Evolutionary conservation across 1,140 invertebrate genomes (phyloP).

Genomic region (Episyrphus balteatus): DNA sequence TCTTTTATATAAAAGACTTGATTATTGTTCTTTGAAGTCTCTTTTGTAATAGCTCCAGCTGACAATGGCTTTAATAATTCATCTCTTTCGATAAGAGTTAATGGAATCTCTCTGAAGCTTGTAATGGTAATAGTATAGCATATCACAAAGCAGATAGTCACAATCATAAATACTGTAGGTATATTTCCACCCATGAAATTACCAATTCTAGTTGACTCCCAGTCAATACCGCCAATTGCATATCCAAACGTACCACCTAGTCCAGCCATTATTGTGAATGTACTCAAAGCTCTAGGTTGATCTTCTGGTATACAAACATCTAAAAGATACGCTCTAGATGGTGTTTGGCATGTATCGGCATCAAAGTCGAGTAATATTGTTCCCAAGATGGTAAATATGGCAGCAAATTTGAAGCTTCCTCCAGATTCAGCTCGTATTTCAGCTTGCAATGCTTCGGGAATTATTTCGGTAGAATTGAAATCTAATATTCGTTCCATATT

Average conservation of each 20-base stretch:
- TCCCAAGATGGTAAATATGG: slow-evolving; percentile 70
- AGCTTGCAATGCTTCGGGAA: not conserved
- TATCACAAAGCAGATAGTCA: slow-evolving; percentile 57
- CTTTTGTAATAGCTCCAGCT: slow-evolving; percentile 36
- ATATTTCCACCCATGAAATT: slow-evolving; percentile 60
- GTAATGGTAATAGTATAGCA: slow-evolving; percentile 55
- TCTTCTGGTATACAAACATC: slow-evolving; percentile 71
- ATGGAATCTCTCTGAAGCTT: slow-evolving; percentile 62
- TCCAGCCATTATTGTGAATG: slow-evolving; percentile 75
- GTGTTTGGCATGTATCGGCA: slow-evolving; percentile 76
- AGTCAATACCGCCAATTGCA: slow-evolving; percentile 66
- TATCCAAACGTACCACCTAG: slow-evolving; percentile 73
- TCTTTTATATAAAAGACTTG: slow-evolving; percentile 27
- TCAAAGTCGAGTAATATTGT: slow-evolving; percentile 73
- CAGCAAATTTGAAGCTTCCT: slow-evolving; percentile 36
- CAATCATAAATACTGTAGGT: slow-evolving; percentile 60
- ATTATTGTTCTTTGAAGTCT: slow-evolving; percentile 29
- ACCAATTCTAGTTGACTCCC: slow-evolving; percentile 58
- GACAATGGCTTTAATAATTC: slow-evolving; percentile 27
- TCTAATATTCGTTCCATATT: not conserved
- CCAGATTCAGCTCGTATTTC: slow-evolving; percentile 3
- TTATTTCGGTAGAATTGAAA: not conserved
- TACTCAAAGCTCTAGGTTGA: slow-evolving; percentile 65
- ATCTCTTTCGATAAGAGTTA: slow-evolving; percentile 40
- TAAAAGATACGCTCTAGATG: slow-evolving; percentile 67